Evolutionary conservation across 2,113 vertebrate genomes (phyloP), one percentile per base, ranked within the genome.

Genomic region (Phaetusa simplex): DNA sequence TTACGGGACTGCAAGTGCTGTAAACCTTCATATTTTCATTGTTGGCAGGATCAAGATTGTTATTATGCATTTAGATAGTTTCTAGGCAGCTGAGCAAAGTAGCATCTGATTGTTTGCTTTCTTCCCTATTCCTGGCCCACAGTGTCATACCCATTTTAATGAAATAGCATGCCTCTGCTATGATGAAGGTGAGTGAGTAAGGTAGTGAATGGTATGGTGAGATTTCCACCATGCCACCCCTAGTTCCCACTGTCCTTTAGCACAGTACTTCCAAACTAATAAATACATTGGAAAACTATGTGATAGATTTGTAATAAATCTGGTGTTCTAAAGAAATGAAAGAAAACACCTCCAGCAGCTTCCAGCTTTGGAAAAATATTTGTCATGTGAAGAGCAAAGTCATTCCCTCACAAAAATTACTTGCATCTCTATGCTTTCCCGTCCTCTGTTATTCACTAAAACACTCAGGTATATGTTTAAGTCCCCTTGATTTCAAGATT

Each of bases 181-280:
- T 50, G 66, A 42, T 42, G 42, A 67, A 76, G 29, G 19, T 56
- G 49, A 64, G 79, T 55, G 43, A 76, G 5, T 74, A 59, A 67
- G 10, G 13, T 30, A 70, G 27, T 30, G 20, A 29, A 42, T 43
- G 20, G 15, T 59, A 20, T 30, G 11, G 47, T 65, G 62, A 72
- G 52, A 6, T 36, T 38, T 58, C 1, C 15, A 38, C 53, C 21
- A 6, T 5, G 6, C 3, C 1, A 1, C 10, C 20, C 27, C 23
- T 9, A 2, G 12, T 58, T 85, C 9, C 40, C 36, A 11, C 24
- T 52, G 21, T 86, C 22, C 36, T 83, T 88, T 83, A 85, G 36
- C 17, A n/a, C 14, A 45, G 19, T 65, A 15, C 17, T 95, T 93
- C 21, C 36, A 81, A 78, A 47, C 32, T 38, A 67, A 43, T 74